A percentile compares a stretch with the other conserved stretches of the same genome.
Conservation (phyloP, 2,797 vertebrate species). For the Trachops cirrhosus region DNA sequence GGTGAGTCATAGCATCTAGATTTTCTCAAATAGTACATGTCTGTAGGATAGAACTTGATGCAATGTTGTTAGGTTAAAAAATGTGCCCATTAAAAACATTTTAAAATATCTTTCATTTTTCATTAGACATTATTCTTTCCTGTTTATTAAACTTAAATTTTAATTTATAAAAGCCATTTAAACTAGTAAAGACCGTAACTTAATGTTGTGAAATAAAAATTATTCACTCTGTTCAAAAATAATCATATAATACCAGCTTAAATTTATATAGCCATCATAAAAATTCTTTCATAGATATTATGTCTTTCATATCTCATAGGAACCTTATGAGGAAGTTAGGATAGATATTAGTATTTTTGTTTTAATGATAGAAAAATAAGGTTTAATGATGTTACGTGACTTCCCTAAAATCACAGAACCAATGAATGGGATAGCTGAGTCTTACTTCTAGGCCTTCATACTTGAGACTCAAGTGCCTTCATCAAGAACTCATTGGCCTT, state of each 20-base stretch:
- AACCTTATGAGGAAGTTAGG: neutral
- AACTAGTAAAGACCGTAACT: neutral
- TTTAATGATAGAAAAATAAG: neutral
- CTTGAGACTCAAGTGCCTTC: neutral
- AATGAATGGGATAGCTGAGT: neutral
- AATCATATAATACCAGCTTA: neutral
- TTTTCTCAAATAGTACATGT: neutral
- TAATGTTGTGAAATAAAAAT: neutral
- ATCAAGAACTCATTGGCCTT: neutral
- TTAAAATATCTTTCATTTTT: conserved; percentile 8
- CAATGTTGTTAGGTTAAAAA: neutral
- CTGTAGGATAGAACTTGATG: neutral
- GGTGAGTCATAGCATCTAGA: neutral
- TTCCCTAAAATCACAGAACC: neutral
- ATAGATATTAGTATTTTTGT: neutral
- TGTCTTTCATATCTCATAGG: neutral
- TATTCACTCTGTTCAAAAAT: neutral
- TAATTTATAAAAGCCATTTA: neutral
- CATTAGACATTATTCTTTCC: neutral
- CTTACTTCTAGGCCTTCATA: neutral
- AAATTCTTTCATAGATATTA: neutral
- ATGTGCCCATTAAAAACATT: conserved; percentile 17
- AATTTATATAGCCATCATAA: neutral
- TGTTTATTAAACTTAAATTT: neutral
- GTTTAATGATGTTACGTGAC: neutral